phyloP scores from a whole-genome alignment of 1,140 invertebrate genomes.

The Adelges cooleyi region DNA sequence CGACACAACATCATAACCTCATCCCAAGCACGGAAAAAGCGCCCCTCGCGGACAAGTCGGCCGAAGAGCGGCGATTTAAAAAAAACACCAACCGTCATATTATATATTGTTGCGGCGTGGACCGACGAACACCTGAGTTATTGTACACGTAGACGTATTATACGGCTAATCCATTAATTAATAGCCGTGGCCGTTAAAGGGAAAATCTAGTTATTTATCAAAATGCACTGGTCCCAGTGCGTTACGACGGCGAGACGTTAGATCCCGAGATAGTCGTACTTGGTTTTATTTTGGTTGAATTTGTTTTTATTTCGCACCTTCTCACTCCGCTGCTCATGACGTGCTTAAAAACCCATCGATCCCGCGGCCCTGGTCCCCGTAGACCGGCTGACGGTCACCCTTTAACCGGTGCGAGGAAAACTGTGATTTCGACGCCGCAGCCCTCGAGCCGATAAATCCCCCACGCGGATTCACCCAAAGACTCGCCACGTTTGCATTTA shows the following conservation, averaged over 20 bases:
- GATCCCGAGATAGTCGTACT: background rate
- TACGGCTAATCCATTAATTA: slow-evolving; percentile 28
- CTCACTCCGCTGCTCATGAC: background rate
- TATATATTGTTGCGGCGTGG: background rate
- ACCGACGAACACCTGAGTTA: background rate
- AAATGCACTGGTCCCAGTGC: slow-evolving; percentile 3
- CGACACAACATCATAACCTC: slow-evolving; percentile 17
- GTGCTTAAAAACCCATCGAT: slow-evolving; percentile 24
- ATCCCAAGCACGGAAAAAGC: background rate
- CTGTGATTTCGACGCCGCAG: too few species aligned
- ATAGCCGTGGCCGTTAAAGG: slow-evolving; percentile 9
- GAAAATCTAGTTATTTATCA: slow-evolving; percentile 23
- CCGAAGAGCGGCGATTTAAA: background rate
- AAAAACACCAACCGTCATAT: background rate
- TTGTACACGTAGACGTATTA: too few species aligned
- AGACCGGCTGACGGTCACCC: too few species aligned
- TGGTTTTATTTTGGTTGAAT: background rate
- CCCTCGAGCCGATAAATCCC: too few species aligned
- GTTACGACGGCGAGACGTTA: background rate
- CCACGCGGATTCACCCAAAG: too few species aligned
- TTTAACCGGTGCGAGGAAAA: too few species aligned
- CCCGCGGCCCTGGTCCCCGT: background rate
- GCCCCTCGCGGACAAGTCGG: background rate
- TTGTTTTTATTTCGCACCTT: background rate
- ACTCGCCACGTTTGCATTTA: too few species aligned